Conservation (phyloP, 1,140 invertebrate genomes). For the Drosophila carrolli region DNA sequence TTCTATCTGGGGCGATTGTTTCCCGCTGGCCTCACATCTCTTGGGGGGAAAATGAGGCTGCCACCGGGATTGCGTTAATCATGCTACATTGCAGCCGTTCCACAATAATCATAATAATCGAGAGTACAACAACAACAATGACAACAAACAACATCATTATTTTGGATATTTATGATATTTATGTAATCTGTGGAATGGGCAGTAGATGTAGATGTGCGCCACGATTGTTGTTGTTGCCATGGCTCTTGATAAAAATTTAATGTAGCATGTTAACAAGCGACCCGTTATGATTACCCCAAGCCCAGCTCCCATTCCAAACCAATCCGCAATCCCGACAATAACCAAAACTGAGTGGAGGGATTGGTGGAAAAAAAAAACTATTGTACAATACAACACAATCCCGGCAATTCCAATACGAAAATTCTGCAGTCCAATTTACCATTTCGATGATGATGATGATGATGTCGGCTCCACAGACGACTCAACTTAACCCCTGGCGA, state of each 20-base stretch:
- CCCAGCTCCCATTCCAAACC: constrained; percentile 37
- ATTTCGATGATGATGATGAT: constrained; percentile 39
- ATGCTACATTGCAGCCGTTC: constrained; percentile 74
- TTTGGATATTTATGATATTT: constrained; percentile 79
- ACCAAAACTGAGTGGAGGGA: constrained; percentile 12
- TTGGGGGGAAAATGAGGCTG: not conserved
- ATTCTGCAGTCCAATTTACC: constrained; percentile 79
- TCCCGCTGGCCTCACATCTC: constrained; percentile 1
- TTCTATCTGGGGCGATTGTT: constrained; percentile 43
- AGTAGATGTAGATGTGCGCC: constrained; percentile 4
- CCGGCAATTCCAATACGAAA: constrained; percentile 71
- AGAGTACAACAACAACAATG: constrained; percentile 45
- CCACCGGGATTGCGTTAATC: constrained; percentile 67
- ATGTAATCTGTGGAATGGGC: constrained; percentile 34
- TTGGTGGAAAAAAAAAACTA: constrained; percentile 40
- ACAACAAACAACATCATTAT: constrained; percentile 75
- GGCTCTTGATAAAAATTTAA: constrained; percentile 83
- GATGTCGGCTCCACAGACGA: constrained; percentile 45
- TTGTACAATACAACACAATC: constrained; percentile 47
- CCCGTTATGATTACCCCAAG: constrained; percentile 71
- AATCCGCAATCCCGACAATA: constrained; percentile 50
- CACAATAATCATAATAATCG: constrained; percentile 78
- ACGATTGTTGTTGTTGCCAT: constrained; percentile 55
- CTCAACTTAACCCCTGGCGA: constrained; percentile 38
- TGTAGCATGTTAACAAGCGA: constrained; percentile 83